phyloP scores from a whole-genome alignment of 2,113 vertebrate genomes.

The Hepsetus odoe region DNA sequence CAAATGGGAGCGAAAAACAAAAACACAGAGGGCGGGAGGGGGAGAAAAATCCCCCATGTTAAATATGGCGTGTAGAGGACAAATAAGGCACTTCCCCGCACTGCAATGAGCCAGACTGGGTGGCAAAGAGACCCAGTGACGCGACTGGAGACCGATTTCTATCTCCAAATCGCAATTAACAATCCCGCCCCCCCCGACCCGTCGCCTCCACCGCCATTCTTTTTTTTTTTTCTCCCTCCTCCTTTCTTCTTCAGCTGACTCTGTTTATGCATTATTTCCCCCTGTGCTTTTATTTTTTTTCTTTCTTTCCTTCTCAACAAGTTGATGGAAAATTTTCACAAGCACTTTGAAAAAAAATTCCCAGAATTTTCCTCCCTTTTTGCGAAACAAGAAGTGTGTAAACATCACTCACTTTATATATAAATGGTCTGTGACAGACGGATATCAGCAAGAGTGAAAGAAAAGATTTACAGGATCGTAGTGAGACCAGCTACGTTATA shows the following conservation, averaged over 20 bases:
- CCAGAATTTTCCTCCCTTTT: too few relatives aligned
- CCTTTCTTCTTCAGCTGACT: conserved; percentile 57
- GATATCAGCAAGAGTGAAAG: too few relatives aligned
- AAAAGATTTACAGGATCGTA: too few relatives aligned
- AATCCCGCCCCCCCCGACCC: conserved; percentile 64
- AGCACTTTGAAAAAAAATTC: too few relatives aligned
- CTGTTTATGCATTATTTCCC: conserved; percentile 39
- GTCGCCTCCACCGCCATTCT: conserved; percentile 54
- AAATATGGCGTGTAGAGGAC: conserved; percentile 73
- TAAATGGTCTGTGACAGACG: too few relatives aligned
- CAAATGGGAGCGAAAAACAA: conserved; percentile 7
- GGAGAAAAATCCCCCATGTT: conserved; percentile 24
- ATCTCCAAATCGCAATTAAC: conserved; percentile 80
- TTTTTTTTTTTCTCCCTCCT: conserved; percentile 47
- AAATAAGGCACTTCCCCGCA: conserved; percentile 77
- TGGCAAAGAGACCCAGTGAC: conserved; percentile 77
- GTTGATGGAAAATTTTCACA: conserved; percentile 8
- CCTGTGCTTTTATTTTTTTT: conserved; percentile 15
- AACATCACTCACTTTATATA: too few relatives aligned
- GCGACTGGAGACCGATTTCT: conserved; percentile 81
- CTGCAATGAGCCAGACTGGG: conserved; percentile 65
- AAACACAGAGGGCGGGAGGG: background rate
- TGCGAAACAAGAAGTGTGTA: too few relatives aligned
- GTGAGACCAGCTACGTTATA: too few relatives aligned
- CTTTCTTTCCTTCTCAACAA: background rate